phyloP scores from a whole-genome alignment of 2,888 invertebrate genomes.

The Drosophila aldrichi region DNA sequence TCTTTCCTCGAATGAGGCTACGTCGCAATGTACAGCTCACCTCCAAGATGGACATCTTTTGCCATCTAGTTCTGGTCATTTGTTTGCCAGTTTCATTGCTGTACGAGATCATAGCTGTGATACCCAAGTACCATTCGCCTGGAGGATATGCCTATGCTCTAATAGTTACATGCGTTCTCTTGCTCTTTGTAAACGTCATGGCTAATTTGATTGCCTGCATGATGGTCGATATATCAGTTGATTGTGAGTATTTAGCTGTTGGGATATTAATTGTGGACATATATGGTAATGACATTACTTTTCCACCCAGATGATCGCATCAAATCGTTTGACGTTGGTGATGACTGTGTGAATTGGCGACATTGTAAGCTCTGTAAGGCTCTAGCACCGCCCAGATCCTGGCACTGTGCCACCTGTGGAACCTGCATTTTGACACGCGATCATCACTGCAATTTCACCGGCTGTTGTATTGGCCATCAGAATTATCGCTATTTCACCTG shows the following conservation, averaged over 20 bases:
- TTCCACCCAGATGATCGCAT: neutral
- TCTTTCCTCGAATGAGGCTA: constrained; percentile 1
- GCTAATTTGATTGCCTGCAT: neutral
- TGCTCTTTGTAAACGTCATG: neutral
- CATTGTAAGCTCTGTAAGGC: neutral
- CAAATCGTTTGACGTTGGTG: neutral
- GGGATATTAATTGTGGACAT: neutral
- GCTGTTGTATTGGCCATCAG: constrained; percentile 10
- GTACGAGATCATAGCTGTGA: neutral
- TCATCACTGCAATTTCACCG: constrained; percentile 5
- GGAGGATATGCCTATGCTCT: neutral
- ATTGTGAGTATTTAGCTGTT: neutral
- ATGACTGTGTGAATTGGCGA: neutral
- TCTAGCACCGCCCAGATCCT: constrained; percentile 4
- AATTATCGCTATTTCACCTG: constrained; percentile 10
- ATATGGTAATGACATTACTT: neutral
- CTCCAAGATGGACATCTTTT: neutral
- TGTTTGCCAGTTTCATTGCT: neutral
- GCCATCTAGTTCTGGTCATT: neutral
- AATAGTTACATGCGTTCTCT: neutral
- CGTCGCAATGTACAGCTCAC: neutral
- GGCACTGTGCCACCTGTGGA: neutral
- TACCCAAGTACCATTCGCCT: neutral
- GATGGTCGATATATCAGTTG: neutral
- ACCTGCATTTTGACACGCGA: neutral